Evolutionary conservation across 1,140 invertebrate species (phyloP).

Genomic region (Platyscapa corneri): DNA sequence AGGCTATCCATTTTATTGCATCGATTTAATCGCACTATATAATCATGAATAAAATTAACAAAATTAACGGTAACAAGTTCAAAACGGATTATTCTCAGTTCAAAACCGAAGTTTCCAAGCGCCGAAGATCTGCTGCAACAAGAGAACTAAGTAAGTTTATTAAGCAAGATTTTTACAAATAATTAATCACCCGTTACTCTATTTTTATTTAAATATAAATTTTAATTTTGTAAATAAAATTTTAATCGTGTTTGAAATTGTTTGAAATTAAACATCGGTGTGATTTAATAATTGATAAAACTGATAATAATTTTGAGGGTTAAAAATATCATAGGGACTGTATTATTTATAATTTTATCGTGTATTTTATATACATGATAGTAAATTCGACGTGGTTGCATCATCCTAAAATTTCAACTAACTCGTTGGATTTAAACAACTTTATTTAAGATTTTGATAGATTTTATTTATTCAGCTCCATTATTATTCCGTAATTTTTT

Average conservation of each 20-base stretch:
- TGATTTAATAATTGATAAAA: too few species aligned
- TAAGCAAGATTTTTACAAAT: too few species aligned
- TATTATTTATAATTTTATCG: background rate
- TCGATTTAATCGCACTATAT: background rate
- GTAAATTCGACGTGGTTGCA: background rate
- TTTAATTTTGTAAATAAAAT: too few species aligned
- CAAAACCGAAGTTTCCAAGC: slow-evolving; percentile 65
- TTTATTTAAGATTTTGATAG: background rate
- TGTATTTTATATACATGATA: background rate
- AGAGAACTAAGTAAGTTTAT: slow-evolving; percentile 69
- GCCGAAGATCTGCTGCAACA: slow-evolving; percentile 64
- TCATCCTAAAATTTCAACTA: background rate
- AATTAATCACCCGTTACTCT: too few species aligned
- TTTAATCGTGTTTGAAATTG: too few species aligned
- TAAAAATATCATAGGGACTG: too few species aligned
- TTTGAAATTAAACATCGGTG: too few species aligned
- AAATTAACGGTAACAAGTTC: slow-evolving; percentile 51
- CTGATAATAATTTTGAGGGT: too few species aligned
- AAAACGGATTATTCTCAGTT: slow-evolving; percentile 68
- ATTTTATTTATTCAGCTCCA: too few species aligned
- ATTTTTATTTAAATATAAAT: too few species aligned
- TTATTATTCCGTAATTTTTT: too few species aligned
- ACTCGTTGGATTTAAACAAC: background rate
- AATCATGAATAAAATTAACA: slow-evolving; percentile 45
- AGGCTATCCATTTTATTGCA: background rate